Conservation (phyloP, 2,797 vertebrate genomes). For the Dipus sagitta region DNA sequence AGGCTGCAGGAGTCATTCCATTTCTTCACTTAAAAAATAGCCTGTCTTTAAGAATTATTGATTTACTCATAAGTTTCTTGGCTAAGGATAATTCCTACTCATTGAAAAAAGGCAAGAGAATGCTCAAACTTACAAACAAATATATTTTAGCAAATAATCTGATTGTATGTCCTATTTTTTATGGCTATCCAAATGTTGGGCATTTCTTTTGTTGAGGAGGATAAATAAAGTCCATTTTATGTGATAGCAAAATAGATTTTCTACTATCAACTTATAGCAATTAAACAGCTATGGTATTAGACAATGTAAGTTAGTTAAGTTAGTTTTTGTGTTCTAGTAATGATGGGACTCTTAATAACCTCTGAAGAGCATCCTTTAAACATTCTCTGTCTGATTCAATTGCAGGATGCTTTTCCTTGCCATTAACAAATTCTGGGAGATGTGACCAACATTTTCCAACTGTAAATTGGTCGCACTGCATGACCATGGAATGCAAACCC, state of each 20-base stretch:
- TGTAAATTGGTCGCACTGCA: neutral
- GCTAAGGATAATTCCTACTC: neutral
- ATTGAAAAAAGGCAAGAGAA: neutral
- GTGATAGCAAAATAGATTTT: neutral
- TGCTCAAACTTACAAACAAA: fast-evolving
- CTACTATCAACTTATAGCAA: neutral
- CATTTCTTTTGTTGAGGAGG: neutral
- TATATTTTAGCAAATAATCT: neutral
- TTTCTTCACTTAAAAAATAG: neutral
- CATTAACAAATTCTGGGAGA: neutral
- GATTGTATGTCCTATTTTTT: neutral
- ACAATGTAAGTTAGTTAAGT: neutral
- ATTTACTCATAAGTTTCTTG: neutral
- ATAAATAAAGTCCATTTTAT: neutral
- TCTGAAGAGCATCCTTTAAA: neutral
- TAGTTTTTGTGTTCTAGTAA: neutral
- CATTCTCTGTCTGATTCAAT: neutral
- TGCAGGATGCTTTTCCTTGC: neutral
- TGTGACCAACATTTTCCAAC: neutral
- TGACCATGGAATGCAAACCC: neutral
- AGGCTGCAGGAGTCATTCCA: neutral
- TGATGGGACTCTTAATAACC: neutral
- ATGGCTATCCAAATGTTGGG: neutral
- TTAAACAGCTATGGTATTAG: constrained; percentile 1
- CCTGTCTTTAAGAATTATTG: neutral